A percentile compares a stretch with the other conserved stretches of the same genome.
Evolutionary conservation across 2,888 invertebrate genomes (phyloP).

Genomic region (Odiellus spinosus): DNA sequence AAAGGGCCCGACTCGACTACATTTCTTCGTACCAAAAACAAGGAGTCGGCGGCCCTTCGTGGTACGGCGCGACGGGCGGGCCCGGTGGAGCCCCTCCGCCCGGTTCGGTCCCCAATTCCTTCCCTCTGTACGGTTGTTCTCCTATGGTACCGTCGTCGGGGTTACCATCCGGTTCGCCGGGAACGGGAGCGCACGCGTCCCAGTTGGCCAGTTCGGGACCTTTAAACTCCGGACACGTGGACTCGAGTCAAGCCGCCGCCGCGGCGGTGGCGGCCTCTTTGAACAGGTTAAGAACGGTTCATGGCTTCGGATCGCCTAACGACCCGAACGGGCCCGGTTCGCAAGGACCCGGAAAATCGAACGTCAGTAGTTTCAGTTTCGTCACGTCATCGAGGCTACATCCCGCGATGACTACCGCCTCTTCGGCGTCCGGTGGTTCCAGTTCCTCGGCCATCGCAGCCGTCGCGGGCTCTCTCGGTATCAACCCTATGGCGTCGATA

Average conservation of each 20-base stretch:
- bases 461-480: no score
- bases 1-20: constrained; percentile 14
- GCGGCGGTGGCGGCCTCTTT: constrained; percentile 14
- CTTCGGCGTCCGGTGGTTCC: no score
- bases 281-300: constrained; percentile 17
- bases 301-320: no score
- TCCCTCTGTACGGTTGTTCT: constrained; percentile 18
- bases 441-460: no score
- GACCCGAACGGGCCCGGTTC: no score
- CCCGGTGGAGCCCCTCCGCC: constrained; percentile 12
- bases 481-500: no score
- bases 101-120: constrained; percentile 10
- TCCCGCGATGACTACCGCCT: no score
- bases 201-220: constrained; percentile 3
- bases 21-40: constrained; percentile 10
- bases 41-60: constrained; percentile 6
- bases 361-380: no score
- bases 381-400: no score
- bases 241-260: constrained; percentile 10
- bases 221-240: constrained; percentile 10
- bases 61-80: constrained; percentile 13
- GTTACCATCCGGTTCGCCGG: constrained; percentile 11
- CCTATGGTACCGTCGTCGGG: constrained; percentile 13
- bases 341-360: no score
- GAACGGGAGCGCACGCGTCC: constrained; percentile 5